phyloP scores from a whole-genome alignment of 1,140 invertebrate species.

The Heterodera carotae region DNA sequence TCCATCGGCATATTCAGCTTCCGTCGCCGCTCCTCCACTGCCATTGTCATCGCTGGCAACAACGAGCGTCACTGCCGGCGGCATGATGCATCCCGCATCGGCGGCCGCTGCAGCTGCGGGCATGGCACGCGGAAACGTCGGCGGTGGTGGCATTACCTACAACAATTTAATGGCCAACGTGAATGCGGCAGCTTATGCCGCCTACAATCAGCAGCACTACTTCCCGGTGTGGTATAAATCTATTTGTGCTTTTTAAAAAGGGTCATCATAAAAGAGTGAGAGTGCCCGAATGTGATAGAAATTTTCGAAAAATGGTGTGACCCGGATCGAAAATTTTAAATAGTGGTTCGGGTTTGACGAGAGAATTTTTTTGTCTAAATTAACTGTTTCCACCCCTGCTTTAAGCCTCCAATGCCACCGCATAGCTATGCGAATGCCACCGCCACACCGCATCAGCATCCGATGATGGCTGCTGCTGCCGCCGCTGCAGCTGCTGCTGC shows the following conservation, averaged over 20 bases:
- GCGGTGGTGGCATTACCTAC: background rate
- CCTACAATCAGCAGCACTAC: background rate
- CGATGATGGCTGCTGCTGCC: background rate
- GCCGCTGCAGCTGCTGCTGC: too few species aligned
- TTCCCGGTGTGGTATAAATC: background rate
- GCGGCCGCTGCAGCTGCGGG: slow-evolving; percentile 25
- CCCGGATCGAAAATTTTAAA: too few species aligned
- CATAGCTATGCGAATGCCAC: too few species aligned
- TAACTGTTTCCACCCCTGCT: too few species aligned
- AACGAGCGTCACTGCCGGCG: background rate
- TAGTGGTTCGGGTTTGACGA: too few species aligned
- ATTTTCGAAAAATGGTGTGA: too few species aligned
- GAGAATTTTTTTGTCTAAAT: too few species aligned
- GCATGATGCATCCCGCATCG: slow-evolving; percentile 10
- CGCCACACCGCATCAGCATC: background rate
- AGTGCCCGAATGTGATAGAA: too few species aligned
- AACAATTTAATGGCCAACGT: background rate
- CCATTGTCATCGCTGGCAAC: background rate
- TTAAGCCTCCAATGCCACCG: background rate
- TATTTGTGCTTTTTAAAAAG: too few species aligned
- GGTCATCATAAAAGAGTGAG: too few species aligned
- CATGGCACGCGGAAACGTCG: background rate
- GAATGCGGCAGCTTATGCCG: background rate
- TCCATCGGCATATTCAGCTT: too few species aligned
- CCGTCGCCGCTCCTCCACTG: background rate